Evolutionary conservation across 2,113 vertebrate genomes (phyloP).

Genomic region (Zootoca vivipara): DNA sequence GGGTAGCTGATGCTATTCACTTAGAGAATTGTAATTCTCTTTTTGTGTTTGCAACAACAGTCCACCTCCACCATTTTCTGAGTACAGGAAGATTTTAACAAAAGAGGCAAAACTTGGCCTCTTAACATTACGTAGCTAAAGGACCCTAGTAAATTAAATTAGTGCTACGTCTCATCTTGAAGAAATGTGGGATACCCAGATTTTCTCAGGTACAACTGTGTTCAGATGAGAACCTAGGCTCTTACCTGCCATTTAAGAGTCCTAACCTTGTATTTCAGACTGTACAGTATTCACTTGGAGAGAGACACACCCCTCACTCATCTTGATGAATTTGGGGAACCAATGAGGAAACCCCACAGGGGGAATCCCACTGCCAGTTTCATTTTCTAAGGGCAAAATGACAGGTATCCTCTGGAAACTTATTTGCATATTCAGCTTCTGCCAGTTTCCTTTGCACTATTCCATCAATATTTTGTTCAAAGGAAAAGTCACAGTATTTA

Average conservation of each 20-base stretch:
- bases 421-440: not conserved
- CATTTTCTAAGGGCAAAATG: not conserved
- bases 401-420: not conserved
- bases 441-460: not conserved
- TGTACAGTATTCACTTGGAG: not conserved
- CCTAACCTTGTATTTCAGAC: not conserved
- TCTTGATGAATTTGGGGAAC: too few species aligned
- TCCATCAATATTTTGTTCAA: not conserved
- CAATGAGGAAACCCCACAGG: not conserved
- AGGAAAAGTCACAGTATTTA: not conserved
- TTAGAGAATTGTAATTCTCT: constrained; percentile 11
- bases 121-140: not conserved
- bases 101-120: not conserved
- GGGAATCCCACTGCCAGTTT: not conserved
- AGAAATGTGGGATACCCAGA: not conserved
- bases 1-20: not conserved
- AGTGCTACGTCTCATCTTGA: not conserved
- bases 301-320: not conserved
- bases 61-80: not conserved
- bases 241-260: not conserved
- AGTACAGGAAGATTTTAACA: not conserved
- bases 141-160: not conserved
- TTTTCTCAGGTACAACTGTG: not conserved
- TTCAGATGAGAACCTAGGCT: not conserved
- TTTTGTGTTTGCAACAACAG: not conserved